These are phyloP conservation scores for Bergia sp. DNA, from an alignment of 92 coral and sea anemone genomes.

Conservation along the genomic window DNA sequence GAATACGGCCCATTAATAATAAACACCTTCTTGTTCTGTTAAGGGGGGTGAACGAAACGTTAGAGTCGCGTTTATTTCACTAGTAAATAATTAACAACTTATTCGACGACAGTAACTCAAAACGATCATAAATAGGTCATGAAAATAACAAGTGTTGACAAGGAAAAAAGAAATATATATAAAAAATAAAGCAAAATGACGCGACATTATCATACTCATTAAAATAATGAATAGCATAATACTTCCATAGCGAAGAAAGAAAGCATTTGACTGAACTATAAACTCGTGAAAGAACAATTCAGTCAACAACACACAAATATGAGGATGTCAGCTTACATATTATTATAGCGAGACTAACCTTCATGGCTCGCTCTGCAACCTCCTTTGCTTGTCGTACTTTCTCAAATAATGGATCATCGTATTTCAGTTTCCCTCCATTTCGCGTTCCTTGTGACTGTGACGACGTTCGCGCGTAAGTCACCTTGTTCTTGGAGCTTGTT, in stretches of 20 bases:
- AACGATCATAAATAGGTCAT: too few species aligned
- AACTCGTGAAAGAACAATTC: too few species aligned
- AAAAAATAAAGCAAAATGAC: too few species aligned
- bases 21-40: slow-evolving; percentile 76
- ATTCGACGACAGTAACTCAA: too few species aligned
- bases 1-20: slow-evolving; percentile 93
- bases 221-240: too few species aligned
- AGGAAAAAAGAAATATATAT: too few species aligned
- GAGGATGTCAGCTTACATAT: neutral
- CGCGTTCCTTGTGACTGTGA: slow-evolving; percentile 69
- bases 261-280: too few species aligned
- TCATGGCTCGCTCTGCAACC: slow-evolving; percentile 86
- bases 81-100: too few species aligned
- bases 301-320: too few species aligned
- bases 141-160: too few species aligned
- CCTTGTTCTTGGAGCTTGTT: slow-evolving; percentile 27
- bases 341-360: slow-evolving; percentile 55
- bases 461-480: slow-evolving; percentile 54
- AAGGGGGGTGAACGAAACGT: neutral
- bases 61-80: neutral
- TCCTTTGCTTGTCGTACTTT: slow-evolving; percentile 86
- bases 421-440: slow-evolving; percentile 63
- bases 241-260: too few species aligned
- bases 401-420: slow-evolving; percentile 84
- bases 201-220: too few species aligned